phyloP scores from a whole-genome alignment of 2,113 vertebrate species.

The Rhizomys pruinosus region DNA sequence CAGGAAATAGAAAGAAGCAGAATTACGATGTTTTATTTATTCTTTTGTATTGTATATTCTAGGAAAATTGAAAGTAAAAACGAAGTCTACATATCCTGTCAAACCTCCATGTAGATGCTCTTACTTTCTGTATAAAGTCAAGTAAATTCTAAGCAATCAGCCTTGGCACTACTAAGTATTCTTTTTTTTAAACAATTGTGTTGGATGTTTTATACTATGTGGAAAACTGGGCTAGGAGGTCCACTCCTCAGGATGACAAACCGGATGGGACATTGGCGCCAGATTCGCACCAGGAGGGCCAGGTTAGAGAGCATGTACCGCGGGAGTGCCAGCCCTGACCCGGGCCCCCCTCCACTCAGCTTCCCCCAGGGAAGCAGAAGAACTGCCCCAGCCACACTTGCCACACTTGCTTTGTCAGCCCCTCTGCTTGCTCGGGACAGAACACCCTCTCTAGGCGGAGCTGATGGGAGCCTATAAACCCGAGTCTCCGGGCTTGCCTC shows the following conservation, averaged over 20 bases:
- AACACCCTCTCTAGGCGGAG: constrained; percentile 56
- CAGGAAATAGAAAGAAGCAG: no score
- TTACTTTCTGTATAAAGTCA: constrained; percentile 19
- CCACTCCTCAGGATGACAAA: background rate
- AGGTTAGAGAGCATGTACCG: no score
- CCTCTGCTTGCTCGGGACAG: background rate
- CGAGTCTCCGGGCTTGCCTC: background rate
- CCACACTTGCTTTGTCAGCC: background rate
- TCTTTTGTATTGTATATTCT: no score
- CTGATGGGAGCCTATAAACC: constrained; percentile 49
- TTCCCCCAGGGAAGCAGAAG: background rate
- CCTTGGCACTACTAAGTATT: background rate
- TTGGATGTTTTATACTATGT: background rate
- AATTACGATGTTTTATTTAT: no score
- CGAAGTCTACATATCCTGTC: background rate
- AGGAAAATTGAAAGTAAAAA: constrained; percentile 2
- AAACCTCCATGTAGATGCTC: constrained; percentile 5
- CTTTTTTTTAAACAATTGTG: no score
- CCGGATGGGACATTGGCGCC: background rate
- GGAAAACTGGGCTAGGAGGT: background rate
- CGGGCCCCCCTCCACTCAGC: background rate
- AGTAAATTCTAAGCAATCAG: background rate
- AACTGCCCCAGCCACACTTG: background rate
- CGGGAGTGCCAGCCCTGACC: no score
- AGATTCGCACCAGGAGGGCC: no score